Base-by-base conservation (phyloP, 2,113 vertebrate species). In the Theristicus caerulescens region DNA sequence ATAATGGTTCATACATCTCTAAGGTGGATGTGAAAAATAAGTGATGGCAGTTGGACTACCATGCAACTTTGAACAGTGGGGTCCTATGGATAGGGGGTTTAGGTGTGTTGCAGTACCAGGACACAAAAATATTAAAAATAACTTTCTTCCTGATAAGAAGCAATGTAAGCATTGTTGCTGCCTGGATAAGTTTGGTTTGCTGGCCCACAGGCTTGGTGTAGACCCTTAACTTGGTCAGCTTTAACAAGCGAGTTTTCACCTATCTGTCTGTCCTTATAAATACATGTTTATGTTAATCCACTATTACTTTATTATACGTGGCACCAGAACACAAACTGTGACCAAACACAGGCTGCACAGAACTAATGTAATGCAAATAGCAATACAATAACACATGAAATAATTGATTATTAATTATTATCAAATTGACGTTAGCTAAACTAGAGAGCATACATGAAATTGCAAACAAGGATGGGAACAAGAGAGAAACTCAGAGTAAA, bases 31-130 rank as follows among this genome's bases (percentile, higher is more conserved):
- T 44, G 78, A 81, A 88, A 69, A 52, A 54, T 20, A 47, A 78
- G 36, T n/a, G 12, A 82, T 19, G 15, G 18, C 20, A 51, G 20
- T 7, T 64, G 62, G 52, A 72, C 17, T n/a, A 55, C 7, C 10
- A 42, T 11, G 15, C 17, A 71, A 2, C n/a, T 79, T 93, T 0
- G 0, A 92, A 76, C 10, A 29, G 11, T 29, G 6, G 11, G 3
- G 7, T 79, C 18, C 16, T 44, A 42, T 0, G 1, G 55, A 27
- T 2, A 64, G 18, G 9, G 4, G 2, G 7, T 71, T 71, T 69
- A 76, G 11, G 38, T 4, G 8, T 42, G 16, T 62, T 51, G 73
- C 13, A 78, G 29, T 3, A 88, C 21, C 24, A 54, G 25, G 16
- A 77, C 38, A 70, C 1, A 16, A 13, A 82, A 86, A 11, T 64